A percentile compares a stretch with the other conserved stretches of the same genome.
These are phyloP conservation scores for Blastomussa wellsi DNA, from an alignment of 92 coral and sea anemone species.

Conservation along the genomic window DNA sequence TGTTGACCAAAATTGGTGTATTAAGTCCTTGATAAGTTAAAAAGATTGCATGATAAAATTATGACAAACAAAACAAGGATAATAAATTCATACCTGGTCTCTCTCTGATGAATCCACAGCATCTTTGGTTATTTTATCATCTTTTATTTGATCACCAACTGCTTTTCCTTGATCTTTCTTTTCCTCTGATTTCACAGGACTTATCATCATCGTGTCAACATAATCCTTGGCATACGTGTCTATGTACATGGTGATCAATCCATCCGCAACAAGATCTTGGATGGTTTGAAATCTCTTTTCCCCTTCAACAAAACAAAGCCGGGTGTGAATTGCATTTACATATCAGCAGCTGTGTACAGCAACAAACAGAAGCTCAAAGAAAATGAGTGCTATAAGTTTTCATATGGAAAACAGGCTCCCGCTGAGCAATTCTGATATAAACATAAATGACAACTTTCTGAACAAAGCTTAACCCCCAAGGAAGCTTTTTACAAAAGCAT, in stretches of 20 bases:
- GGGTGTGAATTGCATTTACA: conserved; percentile 11
- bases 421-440: conserved; percentile 3
- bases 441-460: conserved; percentile 3
- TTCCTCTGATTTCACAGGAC: conserved; percentile 41
- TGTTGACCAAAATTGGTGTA: neutral
- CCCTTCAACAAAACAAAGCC: conserved; percentile 53
- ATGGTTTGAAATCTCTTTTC: conserved; percentile 96
- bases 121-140: conserved; percentile 6
- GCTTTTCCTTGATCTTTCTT: neutral
- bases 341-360: conserved; percentile 7
- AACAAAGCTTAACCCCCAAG: conserved; percentile 16
- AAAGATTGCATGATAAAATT: neutral
- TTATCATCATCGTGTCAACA: conserved; percentile 90
- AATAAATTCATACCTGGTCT: conserved; percentile 19
- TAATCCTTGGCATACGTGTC: conserved; percentile 95
- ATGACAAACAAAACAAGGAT: neutral
- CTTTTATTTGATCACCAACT: conserved; percentile 21
- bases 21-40: neutral
- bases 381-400: neutral
- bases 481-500: conserved; percentile 22
- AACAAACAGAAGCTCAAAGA: conserved; percentile 8
- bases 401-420: conserved; percentile 8
- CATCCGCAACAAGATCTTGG: conserved; percentile 97
- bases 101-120: conserved; percentile 7
- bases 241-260: conserved; percentile 95